Evolutionary conservation across 2,888 invertebrate species (phyloP), one percentile per base, ranked within the genome.

Genomic region (Drosophila atroscutellata): DNA sequence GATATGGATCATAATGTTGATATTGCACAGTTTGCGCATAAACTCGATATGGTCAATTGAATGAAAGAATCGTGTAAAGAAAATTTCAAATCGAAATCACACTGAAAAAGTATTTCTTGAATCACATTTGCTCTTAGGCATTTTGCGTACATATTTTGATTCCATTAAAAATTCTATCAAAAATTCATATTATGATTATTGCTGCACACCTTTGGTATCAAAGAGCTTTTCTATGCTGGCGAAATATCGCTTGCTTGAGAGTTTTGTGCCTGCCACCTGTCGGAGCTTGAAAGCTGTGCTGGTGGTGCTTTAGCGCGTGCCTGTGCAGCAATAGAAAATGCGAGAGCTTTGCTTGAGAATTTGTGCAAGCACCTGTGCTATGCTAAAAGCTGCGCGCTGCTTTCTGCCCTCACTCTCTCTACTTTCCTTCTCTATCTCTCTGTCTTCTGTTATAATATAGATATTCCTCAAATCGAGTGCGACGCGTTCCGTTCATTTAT

Each of bases 401-500:
- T 15, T 8, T 2, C 49, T 28, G 28, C 3, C 20, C 37, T n/a
- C 36, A 18, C 34, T 2, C 52, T 49, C 4, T 6, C 0, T 37
- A 30, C 15, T 24, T 13, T 26, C 26, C 4, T n/a, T 24, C n/a
- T 1, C 32, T 36, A 30, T 42, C 24, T 28, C 37, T 24, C 18
- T 28, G 8, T 60, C 45, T 26, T 51, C 24, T 45, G 45, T 15
- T 24, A 15, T 15, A 4, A 9, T 11, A 28, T 39, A 9, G 28
- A 73, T 60, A 62, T 65, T 55, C 24, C 34, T 55, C 51, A 61
- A 78, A 65, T 62, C 55, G 69, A 51, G 47, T 68, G 79, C 69
- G 77, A 62, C 71, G 71, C 80, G 75, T 67, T 81, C 45, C 71
- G 64, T 68, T 56, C 82, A 87, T 89, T 84, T 86, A 84, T 84